phyloP scores from a whole-genome alignment of 2,797 vertebrate species.

The Danio albolineatus region DNA sequence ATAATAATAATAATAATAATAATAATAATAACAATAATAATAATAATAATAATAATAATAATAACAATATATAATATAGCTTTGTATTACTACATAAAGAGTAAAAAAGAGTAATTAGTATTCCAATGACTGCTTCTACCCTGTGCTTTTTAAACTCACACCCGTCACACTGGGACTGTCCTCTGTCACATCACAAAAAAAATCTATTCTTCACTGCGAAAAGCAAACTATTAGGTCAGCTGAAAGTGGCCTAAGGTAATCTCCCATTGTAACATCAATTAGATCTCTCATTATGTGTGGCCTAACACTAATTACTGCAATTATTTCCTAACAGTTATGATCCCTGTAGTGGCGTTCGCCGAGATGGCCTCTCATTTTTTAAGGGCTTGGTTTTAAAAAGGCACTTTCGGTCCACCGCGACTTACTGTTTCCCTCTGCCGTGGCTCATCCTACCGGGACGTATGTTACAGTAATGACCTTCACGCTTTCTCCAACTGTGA shows the following conservation, averaged over 20 bases:
- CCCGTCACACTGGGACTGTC: conserved; percentile 8
- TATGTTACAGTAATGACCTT: conserved; percentile 36
- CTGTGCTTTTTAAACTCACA: conserved; percentile 3
- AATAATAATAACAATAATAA: too few species aligned
- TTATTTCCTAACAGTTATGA: conserved; percentile 62
- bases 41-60: too few species aligned
- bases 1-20: too few species aligned
- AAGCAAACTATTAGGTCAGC: conserved; percentile 48
- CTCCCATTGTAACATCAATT: conserved; percentile 64
- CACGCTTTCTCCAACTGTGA: conserved; percentile 10
- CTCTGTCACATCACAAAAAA: conserved; percentile 19
- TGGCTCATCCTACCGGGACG: background rate
- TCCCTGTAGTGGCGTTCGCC: conserved; percentile 37
- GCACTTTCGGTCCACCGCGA: background rate
- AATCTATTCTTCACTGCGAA: conserved; percentile 24
- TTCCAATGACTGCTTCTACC: too few species aligned
- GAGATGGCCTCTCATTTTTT: conserved; percentile 30
- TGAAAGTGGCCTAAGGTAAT: conserved; percentile 55
- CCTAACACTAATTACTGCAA: conserved; percentile 61
- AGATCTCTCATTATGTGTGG: conserved; percentile 57
- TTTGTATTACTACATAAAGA: too few species aligned
- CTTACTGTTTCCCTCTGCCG: conserved; percentile 20
- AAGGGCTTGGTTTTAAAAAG: background rate
- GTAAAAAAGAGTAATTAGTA: too few species aligned
- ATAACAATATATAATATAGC: too few species aligned